Evolutionary conservation across 2,113 vertebrate species (phyloP).

Genomic region (Pluvianellus socialis): DNA sequence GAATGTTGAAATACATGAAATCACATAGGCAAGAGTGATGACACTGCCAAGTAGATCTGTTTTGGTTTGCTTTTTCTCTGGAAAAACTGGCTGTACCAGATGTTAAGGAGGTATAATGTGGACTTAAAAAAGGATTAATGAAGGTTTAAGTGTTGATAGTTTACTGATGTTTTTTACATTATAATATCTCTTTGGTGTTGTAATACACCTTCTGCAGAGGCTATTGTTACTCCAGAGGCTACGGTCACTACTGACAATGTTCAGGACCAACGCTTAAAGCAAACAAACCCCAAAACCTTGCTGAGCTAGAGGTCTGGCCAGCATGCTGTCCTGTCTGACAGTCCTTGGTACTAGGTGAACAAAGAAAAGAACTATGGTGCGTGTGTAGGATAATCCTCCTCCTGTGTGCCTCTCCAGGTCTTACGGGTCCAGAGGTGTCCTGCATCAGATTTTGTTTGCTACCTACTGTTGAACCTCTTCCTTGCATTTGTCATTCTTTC

Average conservation of each 20-base stretch:
- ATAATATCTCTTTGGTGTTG: neutral
- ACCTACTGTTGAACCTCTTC: neutral
- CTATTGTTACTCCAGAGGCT: neutral
- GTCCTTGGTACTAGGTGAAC: neutral
- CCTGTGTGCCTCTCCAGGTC: neutral
- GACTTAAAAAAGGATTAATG: neutral
- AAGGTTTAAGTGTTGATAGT: neutral
- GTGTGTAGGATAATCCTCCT: neutral
- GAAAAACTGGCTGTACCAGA: neutral
- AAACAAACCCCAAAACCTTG: neutral
- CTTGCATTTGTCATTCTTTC: neutral
- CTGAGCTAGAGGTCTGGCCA: neutral
- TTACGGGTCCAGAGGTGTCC: neutral
- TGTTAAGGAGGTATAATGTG: neutral
- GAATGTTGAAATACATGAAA: neutral
- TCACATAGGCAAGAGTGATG: neutral
- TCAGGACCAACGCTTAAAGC: neutral
- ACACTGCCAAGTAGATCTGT: neutral
- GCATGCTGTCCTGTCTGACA: neutral
- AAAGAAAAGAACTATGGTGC: neutral
- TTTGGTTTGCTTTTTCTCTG: neutral
- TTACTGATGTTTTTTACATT: neutral
- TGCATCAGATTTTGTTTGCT: neutral
- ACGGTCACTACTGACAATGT: neutral
- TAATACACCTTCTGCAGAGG: neutral